Percentiles rank a stretch among this genome's conserved stretches.
Evolutionary conservation across 2,113 vertebrate species (phyloP).

Genomic region (Trochalopteron elliotii): DNA sequence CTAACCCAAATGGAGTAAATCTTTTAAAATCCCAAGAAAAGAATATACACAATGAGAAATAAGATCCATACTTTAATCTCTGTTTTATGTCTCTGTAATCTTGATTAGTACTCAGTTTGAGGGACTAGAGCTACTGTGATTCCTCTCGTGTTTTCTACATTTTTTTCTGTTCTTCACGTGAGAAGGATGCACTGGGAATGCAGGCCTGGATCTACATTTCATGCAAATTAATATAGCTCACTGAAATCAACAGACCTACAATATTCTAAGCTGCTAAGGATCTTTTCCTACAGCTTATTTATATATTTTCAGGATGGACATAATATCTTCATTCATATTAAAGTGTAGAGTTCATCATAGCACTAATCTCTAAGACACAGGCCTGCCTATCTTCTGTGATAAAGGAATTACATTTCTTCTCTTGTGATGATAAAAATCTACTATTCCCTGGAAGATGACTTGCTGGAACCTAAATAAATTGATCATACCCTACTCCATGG

Average conservation of each 20-base stretch:
- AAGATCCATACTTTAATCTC: background rate
- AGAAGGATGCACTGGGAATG: conserved; percentile 20
- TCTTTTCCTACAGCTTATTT: background rate
- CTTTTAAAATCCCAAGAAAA: background rate
- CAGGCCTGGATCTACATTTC: background rate
- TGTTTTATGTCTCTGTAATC: background rate
- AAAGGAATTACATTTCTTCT: conserved; percentile 43
- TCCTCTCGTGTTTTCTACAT: background rate
- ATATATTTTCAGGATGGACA: background rate
- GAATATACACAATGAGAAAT: background rate
- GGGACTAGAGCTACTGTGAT: background rate
- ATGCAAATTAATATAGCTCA: background rate
- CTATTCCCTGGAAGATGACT: conserved; percentile 23
- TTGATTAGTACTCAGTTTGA: background rate
- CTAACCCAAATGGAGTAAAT: background rate
- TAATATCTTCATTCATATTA: conserved; percentile 4
- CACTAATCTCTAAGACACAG: conserved; percentile 32
- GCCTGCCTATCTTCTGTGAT: background rate
- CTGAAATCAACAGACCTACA: background rate
- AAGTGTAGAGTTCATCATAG: conserved; percentile 28
- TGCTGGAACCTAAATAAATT: conserved; percentile 24
- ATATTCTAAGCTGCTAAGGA: background rate
- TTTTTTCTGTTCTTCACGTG: background rate
- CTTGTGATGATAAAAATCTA: conserved; percentile 20
- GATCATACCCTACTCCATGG: background rate